phyloP scores from a whole-genome alignment of 2,888 invertebrate species.

The Cerastis rubricosa region DNA sequence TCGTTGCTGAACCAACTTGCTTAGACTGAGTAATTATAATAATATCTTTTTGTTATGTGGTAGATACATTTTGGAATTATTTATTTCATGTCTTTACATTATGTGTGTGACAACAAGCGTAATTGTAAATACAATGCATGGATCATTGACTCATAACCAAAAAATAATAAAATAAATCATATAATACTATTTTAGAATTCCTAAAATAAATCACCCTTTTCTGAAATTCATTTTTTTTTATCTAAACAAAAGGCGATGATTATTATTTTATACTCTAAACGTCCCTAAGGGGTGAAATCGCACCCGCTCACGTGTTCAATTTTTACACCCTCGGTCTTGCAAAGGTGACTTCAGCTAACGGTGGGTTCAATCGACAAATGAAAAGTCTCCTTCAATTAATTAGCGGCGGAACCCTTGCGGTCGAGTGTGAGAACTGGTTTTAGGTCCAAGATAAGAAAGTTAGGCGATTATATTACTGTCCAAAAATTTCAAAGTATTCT shows the following conservation, averaged over 20 bases:
- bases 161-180: background rate
- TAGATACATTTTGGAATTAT: background rate
- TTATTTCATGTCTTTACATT: background rate
- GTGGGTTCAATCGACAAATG: conserved; percentile 79
- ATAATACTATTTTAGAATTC: background rate
- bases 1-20: background rate
- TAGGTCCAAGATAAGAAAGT: conserved; percentile 25
- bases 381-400: conserved; percentile 87
- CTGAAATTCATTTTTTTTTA: background rate
- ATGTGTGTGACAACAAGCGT: too few relatives aligned
- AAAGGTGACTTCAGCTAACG: conserved; percentile 62
- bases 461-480: background rate
- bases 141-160: background rate
- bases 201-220: background rate
- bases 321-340: conserved; percentile 66
- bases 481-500: background rate
- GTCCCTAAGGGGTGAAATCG: conserved; percentile 42
- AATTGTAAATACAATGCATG: too few relatives aligned
- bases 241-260: conserved; percentile 2
- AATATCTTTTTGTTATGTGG: background rate
- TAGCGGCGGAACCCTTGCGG: conserved; percentile 76
- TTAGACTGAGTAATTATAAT: too few relatives aligned
- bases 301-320: conserved; percentile 65
- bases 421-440: conserved; percentile 78
- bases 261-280: conserved; percentile 22